Base-by-base conservation (phyloP, 2,113 vertebrate species). In the Psilopsiagon aurifrons region DNA sequence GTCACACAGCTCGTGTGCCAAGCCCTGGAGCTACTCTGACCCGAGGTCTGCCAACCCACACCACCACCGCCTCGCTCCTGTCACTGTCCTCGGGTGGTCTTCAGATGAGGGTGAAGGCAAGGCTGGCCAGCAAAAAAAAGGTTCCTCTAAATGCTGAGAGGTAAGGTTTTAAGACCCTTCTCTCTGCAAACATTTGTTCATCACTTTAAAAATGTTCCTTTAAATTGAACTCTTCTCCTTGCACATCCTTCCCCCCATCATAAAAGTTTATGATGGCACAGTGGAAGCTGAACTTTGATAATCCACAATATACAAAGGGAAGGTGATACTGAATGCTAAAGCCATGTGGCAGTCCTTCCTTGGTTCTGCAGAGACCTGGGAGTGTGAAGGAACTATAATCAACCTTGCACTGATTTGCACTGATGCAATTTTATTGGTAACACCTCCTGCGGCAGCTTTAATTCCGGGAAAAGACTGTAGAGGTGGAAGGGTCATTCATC, bases 211-310 rank as follows among this genome's bases (percentile, higher is more conserved):
- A 59, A 35, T 24, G 57, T 35, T 89, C 74, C 23, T 71, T 75
- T 87, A n/a, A 64, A 80, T 60, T 35, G 5, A 15, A 55, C 3
- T 7, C n/a, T 71, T 55, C 27, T 46, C 3, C 12, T 7, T 24
- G 57, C 14, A 9, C 6, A 27, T 28, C 1, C 9, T 17, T 19
- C 7, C 4, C 0, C 0, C 5, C 5, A 49, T 66, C 43, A 77
- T 29, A 74, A 20, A 41, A 39, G 18, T 78, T 84, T 68, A 39
- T 23, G 68, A 18, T 64, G 67, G 31, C 6, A 28, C 41, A 35
- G 9, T 62, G 13, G 28, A 92, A 83, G 5, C 17, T 12, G 19
- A 70, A 59, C 19, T 86, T 46, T 81, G n/a, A 24, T 60, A 63
- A 52, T 10, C 1, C 6, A 59, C 74, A 86, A 78, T 51, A 43